These are phyloP conservation scores for Caranx ignobilis DNA, from an alignment of 2,113 vertebrate genomes.

Conservation along the genomic window DNA sequence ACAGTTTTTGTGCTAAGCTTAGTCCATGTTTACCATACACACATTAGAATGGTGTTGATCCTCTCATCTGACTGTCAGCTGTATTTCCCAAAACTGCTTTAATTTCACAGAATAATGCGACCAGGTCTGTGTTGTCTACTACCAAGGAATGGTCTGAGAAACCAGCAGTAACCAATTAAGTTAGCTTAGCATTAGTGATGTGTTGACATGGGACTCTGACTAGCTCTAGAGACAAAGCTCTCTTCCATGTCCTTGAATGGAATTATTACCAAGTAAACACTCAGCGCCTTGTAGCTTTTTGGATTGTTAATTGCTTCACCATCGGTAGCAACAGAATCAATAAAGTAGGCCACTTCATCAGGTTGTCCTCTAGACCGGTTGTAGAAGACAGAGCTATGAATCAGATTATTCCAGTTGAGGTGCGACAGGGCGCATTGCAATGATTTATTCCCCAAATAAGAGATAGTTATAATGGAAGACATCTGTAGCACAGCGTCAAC, in stretches of 20 bases:
- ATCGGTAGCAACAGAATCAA: neutral
- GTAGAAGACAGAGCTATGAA: neutral
- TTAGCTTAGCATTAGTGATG: slow-evolving; percentile 8
- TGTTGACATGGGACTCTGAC: neutral
- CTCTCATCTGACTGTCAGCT: too few relatives aligned
- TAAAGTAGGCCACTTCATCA: slow-evolving; percentile 8
- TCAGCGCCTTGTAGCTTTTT: neutral
- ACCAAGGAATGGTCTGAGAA: neutral
- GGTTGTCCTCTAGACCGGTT: neutral
- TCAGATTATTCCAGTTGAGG: slow-evolving; percentile 1
- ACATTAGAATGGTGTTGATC: too few relatives aligned
- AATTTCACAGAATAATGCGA: neutral
- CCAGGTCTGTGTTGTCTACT: too few relatives aligned
- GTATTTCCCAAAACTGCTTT: too few relatives aligned
- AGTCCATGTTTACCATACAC: neutral
- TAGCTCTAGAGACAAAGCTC: neutral
- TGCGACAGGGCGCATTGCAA: slow-evolving; percentile 3
- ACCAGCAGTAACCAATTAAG: neutral
- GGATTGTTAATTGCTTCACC: neutral
- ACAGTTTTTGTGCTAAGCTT: neutral
- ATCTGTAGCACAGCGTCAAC: neutral
- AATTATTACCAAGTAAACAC: neutral
- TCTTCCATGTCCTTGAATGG: slow-evolving; percentile 11
- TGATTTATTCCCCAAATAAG: neutral
- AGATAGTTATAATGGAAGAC: neutral